phyloP scores from a whole-genome alignment of 1,140 invertebrate species.

The Babylonia areolata region DNA sequence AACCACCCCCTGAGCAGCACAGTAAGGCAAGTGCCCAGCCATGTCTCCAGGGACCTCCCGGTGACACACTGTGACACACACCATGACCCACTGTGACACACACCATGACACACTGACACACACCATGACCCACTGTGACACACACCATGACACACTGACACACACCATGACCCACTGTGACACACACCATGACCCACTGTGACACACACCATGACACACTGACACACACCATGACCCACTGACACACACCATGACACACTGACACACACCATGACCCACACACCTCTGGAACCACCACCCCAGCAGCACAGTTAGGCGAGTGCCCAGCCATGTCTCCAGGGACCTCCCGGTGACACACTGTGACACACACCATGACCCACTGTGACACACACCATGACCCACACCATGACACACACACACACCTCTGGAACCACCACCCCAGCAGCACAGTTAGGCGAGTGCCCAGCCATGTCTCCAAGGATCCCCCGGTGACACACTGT shows the following conservation, averaged over 20 bases:
- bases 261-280: background rate
- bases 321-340: too few species aligned
- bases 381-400: background rate
- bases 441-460: too few species aligned
- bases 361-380: background rate
- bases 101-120: background rate
- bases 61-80: background rate
- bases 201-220: background rate
- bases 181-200: background rate
- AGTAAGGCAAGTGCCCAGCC: background rate
- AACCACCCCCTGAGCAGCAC: background rate
- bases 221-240: too few species aligned
- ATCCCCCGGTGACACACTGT: too few species aligned
- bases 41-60: background rate
- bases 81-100: background rate
- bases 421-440: background rate
- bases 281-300: background rate
- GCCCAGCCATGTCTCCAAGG: too few species aligned
- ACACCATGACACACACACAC: background rate
- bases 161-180: background rate
- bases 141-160: background rate
- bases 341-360: background rate
- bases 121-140: background rate
- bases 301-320: too few species aligned
- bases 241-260: background rate